Percentiles rank a stretch among this genome's conserved stretches.
Conservation (phyloP, 2,797 vertebrate species). For the Callimico goeldii region DNA sequence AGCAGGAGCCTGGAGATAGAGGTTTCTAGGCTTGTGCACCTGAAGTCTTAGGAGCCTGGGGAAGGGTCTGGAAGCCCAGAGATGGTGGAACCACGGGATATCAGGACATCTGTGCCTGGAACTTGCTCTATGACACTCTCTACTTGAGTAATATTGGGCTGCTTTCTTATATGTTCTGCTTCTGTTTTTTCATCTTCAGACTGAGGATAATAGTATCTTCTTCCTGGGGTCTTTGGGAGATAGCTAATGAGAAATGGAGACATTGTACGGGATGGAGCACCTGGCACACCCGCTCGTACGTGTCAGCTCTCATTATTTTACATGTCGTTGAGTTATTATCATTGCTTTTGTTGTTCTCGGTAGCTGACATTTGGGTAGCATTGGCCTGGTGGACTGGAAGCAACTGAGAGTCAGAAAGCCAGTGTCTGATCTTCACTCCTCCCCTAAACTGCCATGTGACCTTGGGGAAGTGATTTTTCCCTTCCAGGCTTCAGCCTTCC, state of each 20-base stretch:
- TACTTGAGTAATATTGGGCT: neutral
- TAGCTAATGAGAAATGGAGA: neutral
- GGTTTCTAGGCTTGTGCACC: neutral
- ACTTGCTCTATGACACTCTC: neutral
- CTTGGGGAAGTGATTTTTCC: constrained; percentile 34
- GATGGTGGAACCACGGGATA: fast-evolving
- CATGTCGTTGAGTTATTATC: neutral
- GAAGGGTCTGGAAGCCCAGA: neutral
- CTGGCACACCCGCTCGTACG: fast-evolving
- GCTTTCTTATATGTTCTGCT: neutral
- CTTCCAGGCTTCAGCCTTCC: neutral
- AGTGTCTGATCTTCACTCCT: neutral
- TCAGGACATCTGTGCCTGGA: neutral
- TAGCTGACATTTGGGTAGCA: neutral
- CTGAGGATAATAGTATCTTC: neutral
- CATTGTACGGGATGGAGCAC: fast-evolving
- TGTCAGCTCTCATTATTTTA: neutral
- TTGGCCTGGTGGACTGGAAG: neutral
- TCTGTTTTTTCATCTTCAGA: neutral
- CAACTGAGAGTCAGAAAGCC: neutral
- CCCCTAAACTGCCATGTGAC: neutral
- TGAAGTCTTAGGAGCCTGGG: neutral
- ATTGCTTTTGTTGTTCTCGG: neutral
- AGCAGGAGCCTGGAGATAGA: neutral
- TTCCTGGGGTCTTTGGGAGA: neutral